Percentiles rank a stretch among this genome's conserved stretches.
These are phyloP conservation scores for Eciton burchellii DNA, from an alignment of 1,140 invertebrate genomes.

Conservation along the genomic window DNA sequence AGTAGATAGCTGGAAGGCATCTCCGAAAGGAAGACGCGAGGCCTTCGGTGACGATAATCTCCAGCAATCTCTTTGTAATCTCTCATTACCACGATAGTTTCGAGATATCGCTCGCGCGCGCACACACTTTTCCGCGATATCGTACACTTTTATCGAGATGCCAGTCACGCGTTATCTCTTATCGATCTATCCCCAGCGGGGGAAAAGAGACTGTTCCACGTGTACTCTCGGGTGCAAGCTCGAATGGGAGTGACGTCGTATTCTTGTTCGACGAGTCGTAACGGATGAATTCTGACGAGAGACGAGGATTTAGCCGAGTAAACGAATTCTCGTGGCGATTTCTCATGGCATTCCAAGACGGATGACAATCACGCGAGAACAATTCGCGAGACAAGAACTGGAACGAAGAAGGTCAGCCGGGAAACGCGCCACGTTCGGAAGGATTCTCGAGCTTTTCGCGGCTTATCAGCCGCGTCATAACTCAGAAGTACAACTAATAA, in stretches of 20 bases:
- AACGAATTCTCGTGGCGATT: background rate
- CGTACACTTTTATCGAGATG: background rate
- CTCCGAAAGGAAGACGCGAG: background rate
- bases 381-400: background rate
- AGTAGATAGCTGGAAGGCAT: constrained; percentile 10
- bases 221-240: background rate
- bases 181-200: background rate
- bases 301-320: background rate
- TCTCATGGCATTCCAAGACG: background rate
- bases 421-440: constrained; percentile 10
- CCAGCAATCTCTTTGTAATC: constrained; percentile 20
- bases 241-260: background rate
- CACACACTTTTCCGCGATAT: constrained; percentile 14
- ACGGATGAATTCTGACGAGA: background rate
- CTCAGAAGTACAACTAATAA: constrained; percentile 55
- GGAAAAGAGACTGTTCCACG: background rate
- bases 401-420: background rate
- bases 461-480: constrained; percentile 57
- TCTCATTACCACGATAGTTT: background rate
- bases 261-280: too few relatives aligned
- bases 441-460: constrained; percentile 6
- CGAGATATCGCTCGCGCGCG: background rate
- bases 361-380: background rate
- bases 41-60: too few relatives aligned
- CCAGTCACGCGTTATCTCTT: background rate